Base-by-base conservation (phyloP, 1,140 invertebrate genomes). In the Pachypsylla venusta region DNA sequence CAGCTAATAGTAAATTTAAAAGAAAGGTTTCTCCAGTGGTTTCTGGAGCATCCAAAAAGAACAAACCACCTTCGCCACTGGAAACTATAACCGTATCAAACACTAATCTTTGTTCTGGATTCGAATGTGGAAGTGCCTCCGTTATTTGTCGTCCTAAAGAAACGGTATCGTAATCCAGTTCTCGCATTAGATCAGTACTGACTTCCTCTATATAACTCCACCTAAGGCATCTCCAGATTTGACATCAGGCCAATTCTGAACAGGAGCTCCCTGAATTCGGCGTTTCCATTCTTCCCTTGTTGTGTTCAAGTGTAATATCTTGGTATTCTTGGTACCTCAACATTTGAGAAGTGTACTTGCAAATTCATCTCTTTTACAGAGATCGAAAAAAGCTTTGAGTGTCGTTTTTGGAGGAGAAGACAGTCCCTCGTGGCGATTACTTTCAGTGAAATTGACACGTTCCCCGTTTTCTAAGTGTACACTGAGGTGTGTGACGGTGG, bases 221-320 rank as follows among this genome's bases (percentile, higher is more conserved):
- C 72, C 71, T 22, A 72, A 56, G 62, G 68, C 59, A 14, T 64
- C 53, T 42, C 66, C 55, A 48, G 64, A 60, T 35, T 35, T 35
- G 10, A 35, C 30, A 35, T 16, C 30, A 12, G 30, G 30, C 10
- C 16, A 16, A 35, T 35, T 35, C 10, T 10, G 30, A 35, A 53
- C 26, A 55, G 35, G 14, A 42, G 12, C 13, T 16, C 40, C 40
- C 19, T 53, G 57, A 12, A 22, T 48, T 5, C 40, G 7, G 19
- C 20, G 5, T 25, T 25, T 12, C n/a, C 16, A 54, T 20, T 7
- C 20, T 12, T 20, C 40, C n/a, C n/a, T n/a, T n/a, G n/a, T 22
- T 39, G 19, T 19, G 4, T 54, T 35, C 57, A 58, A 48, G 12
- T 58, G 24, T 58, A 58, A 35, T 58, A 58, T 13, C 3, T 10